phyloP scores from a whole-genome alignment of 1,140 invertebrate genomes.

The Aporrectodea caliginosa region DNA sequence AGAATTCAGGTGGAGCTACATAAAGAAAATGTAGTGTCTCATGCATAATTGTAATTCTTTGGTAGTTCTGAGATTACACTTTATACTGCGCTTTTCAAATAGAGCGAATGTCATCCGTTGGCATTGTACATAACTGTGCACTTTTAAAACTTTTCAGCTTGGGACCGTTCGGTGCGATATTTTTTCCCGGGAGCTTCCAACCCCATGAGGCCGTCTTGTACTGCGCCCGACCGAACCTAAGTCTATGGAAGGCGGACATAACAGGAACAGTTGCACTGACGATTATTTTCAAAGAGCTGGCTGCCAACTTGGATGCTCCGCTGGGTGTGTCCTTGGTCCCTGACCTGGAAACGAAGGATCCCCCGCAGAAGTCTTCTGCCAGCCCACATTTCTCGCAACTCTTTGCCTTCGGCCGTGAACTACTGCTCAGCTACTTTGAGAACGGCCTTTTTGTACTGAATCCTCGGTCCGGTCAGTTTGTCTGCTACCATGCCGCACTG shows the following conservation, averaged over 20 bases:
- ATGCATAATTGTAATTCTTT: no score
- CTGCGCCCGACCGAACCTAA: conserved; percentile 70
- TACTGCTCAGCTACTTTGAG: conserved; percentile 71
- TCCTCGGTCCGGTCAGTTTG: conserved; percentile 60
- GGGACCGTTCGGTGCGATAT: conserved; percentile 53
- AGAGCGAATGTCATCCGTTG: no score
- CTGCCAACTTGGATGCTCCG: conserved; percentile 38
- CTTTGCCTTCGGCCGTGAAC: conserved; percentile 65
- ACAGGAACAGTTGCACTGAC: conserved; percentile 76
- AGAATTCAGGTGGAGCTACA: no score
- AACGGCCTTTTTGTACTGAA: conserved; percentile 71
- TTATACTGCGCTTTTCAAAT: no score
- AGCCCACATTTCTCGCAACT: conserved; percentile 68
- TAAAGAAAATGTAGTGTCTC: no score
- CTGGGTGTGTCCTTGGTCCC: conserved; percentile 10
- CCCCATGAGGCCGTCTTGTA: conserved; percentile 60
- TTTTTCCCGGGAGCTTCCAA: conserved; percentile 46
- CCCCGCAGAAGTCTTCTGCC: not conserved
- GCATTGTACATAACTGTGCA: no score
- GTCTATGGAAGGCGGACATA: conserved; percentile 75
- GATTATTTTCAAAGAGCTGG: conserved; percentile 72
- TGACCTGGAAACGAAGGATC: not conserved
- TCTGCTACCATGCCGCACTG: conserved; percentile 56
- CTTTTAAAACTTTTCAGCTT: no score
- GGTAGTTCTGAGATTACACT: no score